These are phyloP conservation scores for Nasonia longicornis DNA, from an alignment of 1,140 invertebrate genomes.

Conservation along the genomic window DNA sequence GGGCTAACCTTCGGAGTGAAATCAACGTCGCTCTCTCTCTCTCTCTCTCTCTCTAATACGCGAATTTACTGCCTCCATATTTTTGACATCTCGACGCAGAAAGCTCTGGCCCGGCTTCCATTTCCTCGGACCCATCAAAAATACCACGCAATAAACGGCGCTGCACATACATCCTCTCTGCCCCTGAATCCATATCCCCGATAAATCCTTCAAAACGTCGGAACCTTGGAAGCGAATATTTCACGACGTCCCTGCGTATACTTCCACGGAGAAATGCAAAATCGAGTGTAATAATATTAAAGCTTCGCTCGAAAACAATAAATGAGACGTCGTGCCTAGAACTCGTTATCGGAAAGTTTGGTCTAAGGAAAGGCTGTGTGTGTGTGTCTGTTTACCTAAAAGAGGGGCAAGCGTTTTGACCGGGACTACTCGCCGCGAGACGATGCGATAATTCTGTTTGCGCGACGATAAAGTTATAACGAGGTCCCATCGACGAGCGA, in stretches of 20 bases:
- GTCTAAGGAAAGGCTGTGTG: background rate
- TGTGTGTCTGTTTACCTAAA: too few species aligned
- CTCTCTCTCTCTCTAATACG: background rate
- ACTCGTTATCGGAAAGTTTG: background rate
- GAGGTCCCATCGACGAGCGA: background rate
- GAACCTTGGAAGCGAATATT: conserved; percentile 9
- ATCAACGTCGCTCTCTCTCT: background rate
- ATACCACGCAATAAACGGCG: background rate
- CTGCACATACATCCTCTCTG: background rate
- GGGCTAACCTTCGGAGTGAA: background rate
- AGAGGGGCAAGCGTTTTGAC: background rate
- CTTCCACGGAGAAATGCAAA: too few species aligned
- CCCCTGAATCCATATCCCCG: background rate
- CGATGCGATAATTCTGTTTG: conserved; percentile 19
- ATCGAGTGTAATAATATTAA: background rate
- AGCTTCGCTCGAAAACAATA: background rate
- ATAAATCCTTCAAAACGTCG: conserved; percentile 24
- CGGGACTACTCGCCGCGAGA: background rate
- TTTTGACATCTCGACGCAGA: background rate
- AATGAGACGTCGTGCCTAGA: background rate
- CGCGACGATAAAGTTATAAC: conserved; percentile 23
- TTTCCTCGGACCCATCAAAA: conserved; percentile 14
- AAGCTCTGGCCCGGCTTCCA: background rate
- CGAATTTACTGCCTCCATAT: background rate
- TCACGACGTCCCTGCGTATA: background rate